Evolutionary conservation across 2,888 invertebrate genomes (phyloP).

Genomic region (Spilosoma lubricipeda): DNA sequence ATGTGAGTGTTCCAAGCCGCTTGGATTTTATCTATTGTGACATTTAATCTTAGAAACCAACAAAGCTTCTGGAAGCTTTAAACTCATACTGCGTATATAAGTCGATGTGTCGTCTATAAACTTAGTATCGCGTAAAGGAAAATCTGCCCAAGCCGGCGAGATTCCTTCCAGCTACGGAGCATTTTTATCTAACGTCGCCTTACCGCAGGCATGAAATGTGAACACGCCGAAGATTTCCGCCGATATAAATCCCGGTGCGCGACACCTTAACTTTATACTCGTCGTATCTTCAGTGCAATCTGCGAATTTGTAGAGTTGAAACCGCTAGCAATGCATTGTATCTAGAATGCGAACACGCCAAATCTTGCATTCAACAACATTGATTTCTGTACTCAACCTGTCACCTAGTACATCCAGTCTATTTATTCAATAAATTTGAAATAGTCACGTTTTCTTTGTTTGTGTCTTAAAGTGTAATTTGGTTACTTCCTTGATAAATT

Average conservation of each 20-base stretch:
- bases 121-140: conserved; percentile 58
- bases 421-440: conserved; percentile 52
- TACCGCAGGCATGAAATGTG: conserved; percentile 73
- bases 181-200: conserved; percentile 69
- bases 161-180: conserved; percentile 59
- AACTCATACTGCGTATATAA: conserved; percentile 52
- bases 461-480: conserved; percentile 31
- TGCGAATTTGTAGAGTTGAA: conserved; percentile 78
- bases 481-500: conserved; percentile 32
- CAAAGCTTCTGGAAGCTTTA: conserved; percentile 39
- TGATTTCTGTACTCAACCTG: conserved; percentile 39
- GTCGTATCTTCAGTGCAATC: conserved; percentile 69
- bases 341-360: conserved; percentile 71
- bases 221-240: conserved; percentile 78
- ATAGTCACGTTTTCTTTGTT: conserved; percentile 46
- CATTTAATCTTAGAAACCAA: conserved; percentile 23
- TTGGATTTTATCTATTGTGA: conserved; percentile 27
- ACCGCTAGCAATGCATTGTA: conserved; percentile 68
- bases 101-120: conserved; percentile 58
- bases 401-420: conserved; percentile 45
- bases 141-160: conserved; percentile 67
- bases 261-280: conserved; percentile 74
- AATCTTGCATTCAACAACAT: conserved; percentile 60
- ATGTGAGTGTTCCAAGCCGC: conserved; percentile 28
- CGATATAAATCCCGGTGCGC: conserved; percentile 79